Evolutionary conservation across 2,113 vertebrate species (phyloP), one percentile per base, ranked within the genome.

Genomic region (Microcebus murinus): DNA sequence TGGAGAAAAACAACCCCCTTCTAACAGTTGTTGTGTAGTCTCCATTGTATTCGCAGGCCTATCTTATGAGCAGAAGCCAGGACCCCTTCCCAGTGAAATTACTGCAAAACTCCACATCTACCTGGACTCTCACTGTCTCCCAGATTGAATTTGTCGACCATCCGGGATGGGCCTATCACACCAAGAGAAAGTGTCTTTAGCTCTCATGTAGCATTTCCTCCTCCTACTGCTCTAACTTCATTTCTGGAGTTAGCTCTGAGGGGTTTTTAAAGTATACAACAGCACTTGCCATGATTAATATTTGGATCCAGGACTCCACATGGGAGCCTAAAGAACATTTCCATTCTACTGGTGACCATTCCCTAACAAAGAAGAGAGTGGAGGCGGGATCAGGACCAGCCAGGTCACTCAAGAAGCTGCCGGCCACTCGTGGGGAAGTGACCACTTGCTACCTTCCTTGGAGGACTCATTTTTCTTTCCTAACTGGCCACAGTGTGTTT

Each of bases 11-110:
- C 36, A 6, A 9, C 70, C 61, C 71, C 8, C 42, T 52, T 67
- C 63, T 15, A 21, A 20, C 8, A 23, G 52, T 79, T 57, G 50
- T 77, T 88, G 50, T n/a, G 17, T 55, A 81, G 39, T 29, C 31
- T 61, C 39, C 17, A 1, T 31, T 0, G 0, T 59, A 34, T 92
- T 82, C 71, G 29, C 21, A 76, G 45, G 67, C 14, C 23, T 89
- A 8, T 59, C 21, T 90, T 81, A 55, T 21, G 70, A 89, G 15
- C 83, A 68, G 74, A 96, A 91, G 68, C 52, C 80, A 92, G 84
- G 20, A 34, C 29, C 8, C 27, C 45, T 90, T 96, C 61, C 31
- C 57, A 77, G 42, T 63, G 48, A 97, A 93, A 77, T 79, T 13
- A 36, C 29, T 1, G 1, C 59, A 90, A 50, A 36, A 11, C 17